Conservation (phyloP, 1,140 invertebrate genomes). For the Pectinophora gossypiella region DNA sequence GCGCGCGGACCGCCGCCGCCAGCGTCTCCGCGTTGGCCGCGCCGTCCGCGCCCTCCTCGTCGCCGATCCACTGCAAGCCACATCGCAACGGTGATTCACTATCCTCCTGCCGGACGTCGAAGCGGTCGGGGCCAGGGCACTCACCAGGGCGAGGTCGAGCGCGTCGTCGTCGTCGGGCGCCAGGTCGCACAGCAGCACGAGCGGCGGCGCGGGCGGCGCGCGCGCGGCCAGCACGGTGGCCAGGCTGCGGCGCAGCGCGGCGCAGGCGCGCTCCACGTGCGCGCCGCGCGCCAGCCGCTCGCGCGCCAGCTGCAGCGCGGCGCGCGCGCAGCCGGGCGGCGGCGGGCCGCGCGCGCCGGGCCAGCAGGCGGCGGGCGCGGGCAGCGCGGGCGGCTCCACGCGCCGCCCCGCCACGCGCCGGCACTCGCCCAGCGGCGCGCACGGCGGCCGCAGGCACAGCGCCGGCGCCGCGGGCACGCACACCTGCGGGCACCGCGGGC, state of each 20-base stretch:
- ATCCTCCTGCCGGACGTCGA: not conserved
- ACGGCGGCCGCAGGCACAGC: conserved; percentile 85
- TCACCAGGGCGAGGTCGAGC: conserved; percentile 91
- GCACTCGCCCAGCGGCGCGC: conserved; percentile 89
- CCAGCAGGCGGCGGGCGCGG: conserved; percentile 86
- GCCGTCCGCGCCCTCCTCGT: conserved; percentile 41
- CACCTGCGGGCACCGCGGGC: too few relatives aligned
- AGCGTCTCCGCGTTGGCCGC: conserved; percentile 29
- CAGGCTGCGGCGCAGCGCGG: conserved; percentile 81
- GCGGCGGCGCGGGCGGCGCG: conserved; percentile 68
- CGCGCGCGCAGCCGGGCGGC: conserved; percentile 85
- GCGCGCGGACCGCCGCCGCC: conserved; percentile 45
- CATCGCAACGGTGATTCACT: not conserved
- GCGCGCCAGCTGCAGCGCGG: conserved; percentile 85
- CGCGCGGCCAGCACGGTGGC: conserved; percentile 76
- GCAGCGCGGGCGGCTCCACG: conserved; percentile 84
- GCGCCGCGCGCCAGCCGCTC: conserved; percentile 81
- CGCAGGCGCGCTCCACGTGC: conserved; percentile 87
- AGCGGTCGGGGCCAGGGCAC: conserved; percentile 30
- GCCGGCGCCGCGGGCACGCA: conserved; percentile 86
- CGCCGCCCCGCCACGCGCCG: conserved; percentile 83
- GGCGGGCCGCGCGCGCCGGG: conserved; percentile 83
- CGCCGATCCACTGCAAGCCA: conserved; percentile 46
- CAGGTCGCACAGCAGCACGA: conserved; percentile 88
- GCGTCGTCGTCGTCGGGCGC: conserved; percentile 87